Percentiles rank a stretch among this genome's conserved stretches.
These are phyloP conservation scores for Delichon dasypus DNA, from an alignment of 2,797 vertebrate genomes.

Conservation along the genomic window DNA sequence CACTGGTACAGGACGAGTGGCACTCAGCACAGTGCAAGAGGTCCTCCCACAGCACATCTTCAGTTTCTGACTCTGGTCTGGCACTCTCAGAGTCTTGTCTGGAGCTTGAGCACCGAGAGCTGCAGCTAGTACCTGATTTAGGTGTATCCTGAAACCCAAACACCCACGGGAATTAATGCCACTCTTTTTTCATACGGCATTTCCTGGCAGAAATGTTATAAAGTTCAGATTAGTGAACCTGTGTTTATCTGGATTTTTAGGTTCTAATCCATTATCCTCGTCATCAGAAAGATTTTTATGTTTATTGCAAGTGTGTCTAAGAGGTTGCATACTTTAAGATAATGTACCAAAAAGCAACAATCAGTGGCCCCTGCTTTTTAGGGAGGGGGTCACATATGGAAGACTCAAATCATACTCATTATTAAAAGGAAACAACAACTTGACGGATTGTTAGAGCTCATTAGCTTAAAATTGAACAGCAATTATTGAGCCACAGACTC, in stretches of 20 bases:
- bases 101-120: slow-evolving; percentile 93
- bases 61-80: slow-evolving; percentile 94
- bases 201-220: not conserved
- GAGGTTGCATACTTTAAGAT: not conserved
- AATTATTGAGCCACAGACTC: not conserved
- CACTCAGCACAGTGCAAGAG: slow-evolving; percentile 96
- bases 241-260: not conserved
- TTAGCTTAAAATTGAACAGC: not conserved
- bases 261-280: not conserved
- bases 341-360: not conserved
- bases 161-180: slow-evolving; percentile 49
- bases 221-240: not conserved
- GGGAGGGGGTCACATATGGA: not conserved
- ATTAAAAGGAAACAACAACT: not conserved
- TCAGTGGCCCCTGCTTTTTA: not conserved
- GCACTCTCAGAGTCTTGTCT: slow-evolving; percentile 94
- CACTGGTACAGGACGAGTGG: slow-evolving; percentile 91
- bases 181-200: not conserved
- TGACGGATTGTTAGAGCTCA: not conserved
- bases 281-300: not conserved
- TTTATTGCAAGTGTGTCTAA: not conserved
- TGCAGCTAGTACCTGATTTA: slow-evolving; percentile 94
- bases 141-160: slow-evolving; percentile 84
- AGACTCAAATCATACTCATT: not conserved
- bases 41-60: slow-evolving; percentile 97